Evolutionary conservation across 23 tunicate species (phyloP).

Genomic region (Ascidia mentula): DNA sequence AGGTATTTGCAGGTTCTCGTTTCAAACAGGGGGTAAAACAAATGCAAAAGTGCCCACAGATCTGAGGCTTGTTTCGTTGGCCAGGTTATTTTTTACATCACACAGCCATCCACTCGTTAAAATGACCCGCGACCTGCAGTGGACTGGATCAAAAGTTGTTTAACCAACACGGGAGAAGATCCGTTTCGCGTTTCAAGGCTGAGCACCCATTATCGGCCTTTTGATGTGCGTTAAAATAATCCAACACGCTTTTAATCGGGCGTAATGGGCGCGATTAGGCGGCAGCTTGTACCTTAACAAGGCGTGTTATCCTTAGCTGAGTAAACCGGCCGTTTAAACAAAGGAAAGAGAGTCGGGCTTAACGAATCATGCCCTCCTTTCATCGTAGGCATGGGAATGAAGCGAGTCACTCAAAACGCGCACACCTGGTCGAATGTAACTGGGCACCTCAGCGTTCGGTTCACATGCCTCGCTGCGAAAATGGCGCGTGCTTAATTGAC

Average conservation of each 20-base stretch:
- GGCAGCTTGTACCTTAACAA: background rate
- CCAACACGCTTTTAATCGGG: background rate
- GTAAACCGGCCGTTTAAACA: slow-evolving; percentile 7
- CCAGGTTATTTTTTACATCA: too few species aligned
- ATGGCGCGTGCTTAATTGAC: slow-evolving; percentile 9
- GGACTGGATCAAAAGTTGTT: too few species aligned
- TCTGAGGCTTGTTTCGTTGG: too few species aligned
- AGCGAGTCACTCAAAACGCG: background rate
- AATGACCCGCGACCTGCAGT: too few species aligned
- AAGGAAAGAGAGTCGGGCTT: background rate
- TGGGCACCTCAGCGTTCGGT: background rate
- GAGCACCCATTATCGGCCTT: background rate
- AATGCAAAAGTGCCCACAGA: too few species aligned
- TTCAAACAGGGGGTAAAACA: too few species aligned
- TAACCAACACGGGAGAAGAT: too few species aligned
- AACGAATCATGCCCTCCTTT: slow-evolving; percentile 4
- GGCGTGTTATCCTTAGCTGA: slow-evolving; percentile 2
- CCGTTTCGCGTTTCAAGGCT: too few species aligned
- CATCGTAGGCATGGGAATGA: slow-evolving; percentile 5
- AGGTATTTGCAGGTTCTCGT: too few species aligned
- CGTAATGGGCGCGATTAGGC: background rate
- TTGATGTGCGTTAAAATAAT: background rate
- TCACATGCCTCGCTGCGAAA: background rate
- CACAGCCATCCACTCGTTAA: too few species aligned
- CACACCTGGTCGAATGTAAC: background rate